Evolutionary conservation across 37 sponge, comb jelly and placozoan species (phyloP), one percentile per base, ranked within the genome.

Genomic region (Halisarca cf. caerulea): DNA sequence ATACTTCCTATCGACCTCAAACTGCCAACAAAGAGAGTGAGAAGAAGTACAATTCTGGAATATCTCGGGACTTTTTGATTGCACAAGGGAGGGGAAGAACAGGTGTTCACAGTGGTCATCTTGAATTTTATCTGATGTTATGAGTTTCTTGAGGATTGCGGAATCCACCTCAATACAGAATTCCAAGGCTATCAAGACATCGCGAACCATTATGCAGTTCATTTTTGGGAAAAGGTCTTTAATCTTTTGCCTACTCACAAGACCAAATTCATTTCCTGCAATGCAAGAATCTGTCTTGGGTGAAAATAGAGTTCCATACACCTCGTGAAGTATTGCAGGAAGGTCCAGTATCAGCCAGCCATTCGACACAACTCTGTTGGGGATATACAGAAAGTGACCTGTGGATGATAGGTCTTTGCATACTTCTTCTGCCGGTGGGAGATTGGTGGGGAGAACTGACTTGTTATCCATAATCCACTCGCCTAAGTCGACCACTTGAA

Each of bases 341-440:
- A 74, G 77, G 20, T 74, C 45, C 24, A 74, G 42, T 18, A 74
- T 25, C 2, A 74, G 77, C 77, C 77, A 74, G 41, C 77, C 42
- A 5, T 74, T 41, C 20, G 77, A 37, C 2, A 2, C 44, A 40
- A 40, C 45, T 21, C 6, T 74, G 24, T 74, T 40, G 9, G 42
- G 45, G n/a, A 74, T 1, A 6, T 43, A 74, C 17, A 74, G 77
- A 4, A 40, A 32, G 45, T 74, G 77, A 36, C 77, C 77, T 39
- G 77, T 38, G 42, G 77, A 37, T 43, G 77, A 41, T 17, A 74
- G 77, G 25, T 74, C 45, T 37, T 74, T 15, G 41, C 77, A 74
- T 44, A 74, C 45, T 37, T 74, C 77, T 24, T 40, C 42, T 43
- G 45, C 24, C 23, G 42, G 3, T 74, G 77, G 77, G 9, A 44